phyloP scores from a whole-genome alignment of 2,888 invertebrate genomes.

The Drosophila diplacantha region DNA sequence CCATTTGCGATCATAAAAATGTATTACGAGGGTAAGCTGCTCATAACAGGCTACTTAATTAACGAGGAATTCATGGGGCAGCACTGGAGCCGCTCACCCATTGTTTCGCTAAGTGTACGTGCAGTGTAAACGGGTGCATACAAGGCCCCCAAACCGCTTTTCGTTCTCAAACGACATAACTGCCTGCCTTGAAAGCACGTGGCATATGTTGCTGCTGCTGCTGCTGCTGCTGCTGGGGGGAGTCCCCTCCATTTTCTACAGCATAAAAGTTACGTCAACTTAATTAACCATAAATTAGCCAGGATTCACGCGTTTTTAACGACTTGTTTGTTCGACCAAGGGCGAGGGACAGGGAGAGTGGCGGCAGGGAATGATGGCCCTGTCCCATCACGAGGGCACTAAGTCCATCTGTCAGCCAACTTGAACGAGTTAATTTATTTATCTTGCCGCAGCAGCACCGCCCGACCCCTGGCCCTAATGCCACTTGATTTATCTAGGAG shows the following conservation, averaged over 20 bases:
- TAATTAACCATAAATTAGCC: constrained; percentile 59
- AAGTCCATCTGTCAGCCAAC: constrained; percentile 43
- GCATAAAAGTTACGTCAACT: constrained; percentile 36
- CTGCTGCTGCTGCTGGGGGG: neutral
- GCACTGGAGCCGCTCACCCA: constrained; percentile 10
- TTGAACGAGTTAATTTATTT: constrained; percentile 48
- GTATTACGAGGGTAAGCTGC: constrained; percentile 51
- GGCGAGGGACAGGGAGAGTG: neutral
- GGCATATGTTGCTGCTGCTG: constrained; percentile 24
- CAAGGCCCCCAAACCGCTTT: constrained; percentile 12
- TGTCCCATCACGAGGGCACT: constrained; percentile 32
- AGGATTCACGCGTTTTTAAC: constrained; percentile 51
- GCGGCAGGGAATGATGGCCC: neutral
- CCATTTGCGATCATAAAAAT: constrained; percentile 56
- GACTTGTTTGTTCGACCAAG: constrained; percentile 43
- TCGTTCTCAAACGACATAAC: constrained; percentile 22
- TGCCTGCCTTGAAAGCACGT: constrained; percentile 30
- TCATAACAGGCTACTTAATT: constrained; percentile 57
- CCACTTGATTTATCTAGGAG: constrained; percentile 48
- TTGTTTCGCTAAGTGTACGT: constrained; percentile 21
- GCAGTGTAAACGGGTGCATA: constrained; percentile 15
- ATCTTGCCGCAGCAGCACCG: constrained; percentile 36
- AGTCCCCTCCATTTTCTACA: neutral
- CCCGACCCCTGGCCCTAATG: constrained; percentile 18
- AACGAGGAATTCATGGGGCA: constrained; percentile 46